A percentile compares a stretch with the other conserved stretches of the same genome.
Evolutionary conservation across 2,113 vertebrate genomes (phyloP).

Genomic region (Sporophila hypoxantha): DNA sequence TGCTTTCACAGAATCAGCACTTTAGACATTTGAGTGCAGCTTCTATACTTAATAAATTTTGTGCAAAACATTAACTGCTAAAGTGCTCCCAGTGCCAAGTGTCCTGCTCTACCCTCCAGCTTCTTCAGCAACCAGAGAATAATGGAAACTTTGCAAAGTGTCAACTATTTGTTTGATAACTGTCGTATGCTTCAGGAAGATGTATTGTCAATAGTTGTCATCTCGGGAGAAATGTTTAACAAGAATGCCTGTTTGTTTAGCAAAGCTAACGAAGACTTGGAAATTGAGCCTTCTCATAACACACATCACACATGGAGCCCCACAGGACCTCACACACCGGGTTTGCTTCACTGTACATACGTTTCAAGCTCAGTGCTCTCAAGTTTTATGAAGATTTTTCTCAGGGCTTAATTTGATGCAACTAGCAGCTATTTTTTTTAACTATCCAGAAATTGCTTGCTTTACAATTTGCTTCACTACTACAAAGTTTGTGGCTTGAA

Average conservation of each 20-base stretch:
- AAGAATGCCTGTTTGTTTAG: not conserved
- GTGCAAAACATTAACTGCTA: not conserved
- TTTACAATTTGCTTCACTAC: not conserved
- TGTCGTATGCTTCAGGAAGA: not conserved
- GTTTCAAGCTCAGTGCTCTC: not conserved
- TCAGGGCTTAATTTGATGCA: slow-evolving; percentile 22
- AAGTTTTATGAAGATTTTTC: slow-evolving; percentile 8
- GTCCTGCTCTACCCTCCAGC: not conserved
- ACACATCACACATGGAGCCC: not conserved
- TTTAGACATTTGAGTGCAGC: not conserved
- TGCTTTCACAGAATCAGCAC: not conserved
- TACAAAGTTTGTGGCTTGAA: not conserved
- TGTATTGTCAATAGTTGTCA: not conserved
- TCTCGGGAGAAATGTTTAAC: slow-evolving; percentile 8
- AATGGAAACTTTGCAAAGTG: not conserved
- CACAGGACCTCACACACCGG: not conserved
- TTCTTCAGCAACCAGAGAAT: not conserved
- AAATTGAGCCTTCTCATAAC: not conserved
- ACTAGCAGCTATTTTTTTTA: not conserved
- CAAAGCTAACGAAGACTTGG: not conserved
- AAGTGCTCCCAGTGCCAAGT: not conserved
- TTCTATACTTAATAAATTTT: not conserved
- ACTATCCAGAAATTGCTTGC: not conserved
- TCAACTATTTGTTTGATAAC: not conserved
- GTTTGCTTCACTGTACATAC: not conserved